Evolutionary conservation across 2,113 vertebrate species (phyloP), one percentile per base, ranked within the genome.

Genomic region (Fregata magnificens): DNA sequence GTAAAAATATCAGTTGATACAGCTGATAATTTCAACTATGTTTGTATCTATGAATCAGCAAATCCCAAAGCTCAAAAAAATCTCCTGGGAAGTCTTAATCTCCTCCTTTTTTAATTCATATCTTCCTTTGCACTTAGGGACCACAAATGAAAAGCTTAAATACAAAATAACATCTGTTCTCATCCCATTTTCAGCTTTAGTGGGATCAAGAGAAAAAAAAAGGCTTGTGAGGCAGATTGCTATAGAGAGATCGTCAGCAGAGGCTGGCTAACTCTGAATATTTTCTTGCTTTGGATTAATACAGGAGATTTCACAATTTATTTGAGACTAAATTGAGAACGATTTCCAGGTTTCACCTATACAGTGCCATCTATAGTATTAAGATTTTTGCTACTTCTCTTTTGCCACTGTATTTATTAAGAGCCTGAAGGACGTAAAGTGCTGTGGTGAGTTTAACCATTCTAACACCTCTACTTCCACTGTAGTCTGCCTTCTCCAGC

Each of bases 61-160:
- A 95, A 92, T 90, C 76, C 38, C 59, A 73, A 58, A 88, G 55
- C 50, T 83, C 50, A 86, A 85, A 77, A 15, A 66, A 81, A 78
- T 71, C 80, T 86, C 91, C 47, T 74, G 77, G 63, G 91, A 74
- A 89, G 20, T 32, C 59, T 82, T 13, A 78, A 20, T 83, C 19
- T 47, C 62, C 73, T 63, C 25, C 18, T 49, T 91, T 45, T 80
- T 62, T 19, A 87, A 93, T 85, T 90, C 25, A 9, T 70, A 67
- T 88, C 42, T 78, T 78, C 28, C 69, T 83, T 72, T 93, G 52
- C 31, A 88, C 49, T 73, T 71, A 82, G 50, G 44, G 61, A 92
- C 61, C 50, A 87, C n/a, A 83, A 91, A 93, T 83, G 49, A 93
- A 80, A 90, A 96, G 14, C 36, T 85, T 93, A 90, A 85, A 87